Percentiles rank a stretch among this genome's conserved stretches.
These are phyloP conservation scores for Lysandra coridon DNA, from an alignment of 2,888 invertebrate genomes.

Conservation along the genomic window DNA sequence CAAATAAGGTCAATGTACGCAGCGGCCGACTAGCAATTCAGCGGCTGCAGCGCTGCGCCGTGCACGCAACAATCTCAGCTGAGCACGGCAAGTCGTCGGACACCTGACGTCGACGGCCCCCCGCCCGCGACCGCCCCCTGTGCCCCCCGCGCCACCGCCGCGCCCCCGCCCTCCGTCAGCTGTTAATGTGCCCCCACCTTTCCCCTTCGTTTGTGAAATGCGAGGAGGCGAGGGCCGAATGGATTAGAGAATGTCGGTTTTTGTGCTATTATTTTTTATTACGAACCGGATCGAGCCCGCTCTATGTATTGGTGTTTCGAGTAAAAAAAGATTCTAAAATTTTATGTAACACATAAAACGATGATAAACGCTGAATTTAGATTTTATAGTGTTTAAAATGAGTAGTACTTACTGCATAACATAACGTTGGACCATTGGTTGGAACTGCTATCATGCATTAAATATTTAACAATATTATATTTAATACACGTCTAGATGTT, in stretches of 20 bases:
- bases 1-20: constrained; percentile 74
- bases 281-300: constrained; percentile 28
- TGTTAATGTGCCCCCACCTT: constrained; percentile 76
- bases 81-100: constrained; percentile 67
- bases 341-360: constrained; percentile 4
- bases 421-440: background rate
- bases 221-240: constrained; percentile 65
- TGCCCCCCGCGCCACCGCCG: constrained; percentile 35
- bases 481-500: too few relatives aligned
- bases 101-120: constrained; percentile 54
- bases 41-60: constrained; percentile 62
- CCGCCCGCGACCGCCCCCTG: constrained; percentile 42
- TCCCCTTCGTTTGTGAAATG: constrained; percentile 81
- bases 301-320: constrained; percentile 10
- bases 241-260: constrained; percentile 49
- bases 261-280: constrained; percentile 42
- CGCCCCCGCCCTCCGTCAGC: constrained; percentile 68
- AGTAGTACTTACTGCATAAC: background rate
- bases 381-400: constrained; percentile 8
- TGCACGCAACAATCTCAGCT: constrained; percentile 55
- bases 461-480: too few relatives aligned
- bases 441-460: background rate
- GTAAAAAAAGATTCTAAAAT: constrained; percentile 25
- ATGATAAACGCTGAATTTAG: constrained; percentile 13
- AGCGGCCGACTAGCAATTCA: constrained; percentile 49